Conservation (phyloP, 2,797 vertebrate genomes). For the Siniperca scherzeri region DNA sequence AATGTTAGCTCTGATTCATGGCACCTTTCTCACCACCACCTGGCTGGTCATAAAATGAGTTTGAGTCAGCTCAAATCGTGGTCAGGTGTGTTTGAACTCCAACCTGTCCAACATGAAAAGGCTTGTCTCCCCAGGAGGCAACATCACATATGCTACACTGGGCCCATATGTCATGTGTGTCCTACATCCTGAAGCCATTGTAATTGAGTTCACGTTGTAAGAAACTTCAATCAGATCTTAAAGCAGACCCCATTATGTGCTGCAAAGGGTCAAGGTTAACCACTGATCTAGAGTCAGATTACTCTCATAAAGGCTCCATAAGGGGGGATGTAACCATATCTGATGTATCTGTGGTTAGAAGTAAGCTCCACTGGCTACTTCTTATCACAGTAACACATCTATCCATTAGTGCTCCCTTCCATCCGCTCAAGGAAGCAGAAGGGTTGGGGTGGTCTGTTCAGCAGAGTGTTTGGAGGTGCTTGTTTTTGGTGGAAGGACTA, state of each 20-base stretch:
- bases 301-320: constrained; percentile 50
- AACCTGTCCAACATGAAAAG: constrained; percentile 61
- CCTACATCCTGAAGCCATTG: constrained; percentile 33
- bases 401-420: constrained; percentile 60
- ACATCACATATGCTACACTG: constrained; percentile 35
- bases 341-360: constrained; percentile 57
- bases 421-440: constrained; percentile 18
- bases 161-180: constrained; percentile 24
- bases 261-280: constrained; percentile 58
- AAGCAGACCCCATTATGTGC: constrained; percentile 34
- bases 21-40: constrained; percentile 43
- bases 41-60: constrained; percentile 57
- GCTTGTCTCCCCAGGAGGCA: constrained; percentile 24
- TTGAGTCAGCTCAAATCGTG: constrained; percentile 30
- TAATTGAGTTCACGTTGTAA: constrained; percentile 35
- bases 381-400: constrained; percentile 73
- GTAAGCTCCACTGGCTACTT: constrained; percentile 34
- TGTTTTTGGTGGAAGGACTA: not conserved
- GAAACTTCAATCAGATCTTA: constrained; percentile 55
- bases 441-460: constrained; percentile 32
- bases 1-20: constrained; percentile 60
- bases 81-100: constrained; percentile 69
- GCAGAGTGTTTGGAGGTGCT: constrained; percentile 14
- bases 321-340: constrained; percentile 44
- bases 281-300: constrained; percentile 73